Evolutionary conservation across 2,113 vertebrate genomes (phyloP).

Genomic region (Pterocles orientalis): DNA sequence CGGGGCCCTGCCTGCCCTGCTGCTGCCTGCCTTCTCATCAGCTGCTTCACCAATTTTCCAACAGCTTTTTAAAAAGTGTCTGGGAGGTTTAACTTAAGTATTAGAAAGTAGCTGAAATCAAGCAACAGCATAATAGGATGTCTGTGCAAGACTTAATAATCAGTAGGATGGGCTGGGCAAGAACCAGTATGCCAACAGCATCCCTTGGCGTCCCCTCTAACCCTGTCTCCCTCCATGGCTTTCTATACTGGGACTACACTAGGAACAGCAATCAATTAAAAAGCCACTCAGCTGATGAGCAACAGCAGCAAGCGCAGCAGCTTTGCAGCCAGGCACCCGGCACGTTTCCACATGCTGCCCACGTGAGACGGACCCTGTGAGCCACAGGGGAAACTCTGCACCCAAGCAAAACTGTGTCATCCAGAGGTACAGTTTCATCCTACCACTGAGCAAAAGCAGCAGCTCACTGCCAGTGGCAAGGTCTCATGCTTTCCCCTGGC

Average conservation of each 20-base stretch:
- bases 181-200: background rate
- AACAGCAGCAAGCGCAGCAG: background rate
- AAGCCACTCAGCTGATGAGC: background rate
- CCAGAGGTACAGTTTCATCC: too few species aligned
- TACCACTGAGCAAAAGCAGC: background rate
- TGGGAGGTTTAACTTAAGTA: background rate
- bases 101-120: background rate
- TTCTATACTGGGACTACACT: background rate
- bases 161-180: rapidly evolving
- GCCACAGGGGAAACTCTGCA: background rate
- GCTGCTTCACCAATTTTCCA: background rate
- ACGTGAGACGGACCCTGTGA: rapidly evolving
- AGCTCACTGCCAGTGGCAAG: background rate
- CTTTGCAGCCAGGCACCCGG: background rate
- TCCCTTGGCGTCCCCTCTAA: background rate
- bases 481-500: background rate
- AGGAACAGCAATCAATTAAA: background rate
- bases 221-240: background rate
- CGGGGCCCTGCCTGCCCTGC: background rate
- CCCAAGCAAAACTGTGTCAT: background rate
- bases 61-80: background rate
- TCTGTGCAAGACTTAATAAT: background rate
- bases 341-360: rapidly evolving
- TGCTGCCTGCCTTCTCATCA: background rate
- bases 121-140: background rate